Conservation (phyloP, 2,888 invertebrate species). For the Myopa tessellatipennis region DNA sequence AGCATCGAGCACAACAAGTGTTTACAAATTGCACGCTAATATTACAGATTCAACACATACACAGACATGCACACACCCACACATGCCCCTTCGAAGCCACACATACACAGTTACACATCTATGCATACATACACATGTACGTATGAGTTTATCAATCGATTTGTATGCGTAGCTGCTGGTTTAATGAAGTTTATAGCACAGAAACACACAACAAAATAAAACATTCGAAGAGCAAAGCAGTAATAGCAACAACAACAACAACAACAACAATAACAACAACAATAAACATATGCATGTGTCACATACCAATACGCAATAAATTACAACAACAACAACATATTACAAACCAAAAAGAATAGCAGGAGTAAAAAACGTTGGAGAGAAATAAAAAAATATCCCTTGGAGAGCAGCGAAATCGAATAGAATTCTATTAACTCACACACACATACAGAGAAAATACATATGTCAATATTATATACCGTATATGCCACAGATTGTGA, state of each 20-base stretch:
- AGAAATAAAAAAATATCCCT: neutral
- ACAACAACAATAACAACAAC: conserved; percentile 5
- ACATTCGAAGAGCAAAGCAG: no score
- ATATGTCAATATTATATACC: no score
- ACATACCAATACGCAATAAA: no score
- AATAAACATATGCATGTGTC: no score
- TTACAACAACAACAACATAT: no score
- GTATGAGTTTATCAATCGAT: no score
- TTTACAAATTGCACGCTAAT: conserved; percentile 13
- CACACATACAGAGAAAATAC: no score
- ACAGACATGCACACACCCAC: neutral
- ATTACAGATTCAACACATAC: neutral
- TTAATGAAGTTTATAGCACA: conserved; percentile 13
- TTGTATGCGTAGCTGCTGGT: neutral
- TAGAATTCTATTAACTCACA: no score
- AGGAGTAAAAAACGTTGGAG: neutral
- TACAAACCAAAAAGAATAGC: no score
- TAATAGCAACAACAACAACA: neutral
- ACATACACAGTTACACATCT: neutral
- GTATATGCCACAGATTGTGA: no score
- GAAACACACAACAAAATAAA: neutral
- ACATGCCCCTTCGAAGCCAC: neutral
- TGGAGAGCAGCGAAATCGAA: no score
- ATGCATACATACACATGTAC: no score
- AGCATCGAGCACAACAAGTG: neutral